Evolutionary conservation across 2,888 invertebrate genomes (phyloP).

Genomic region (Candidula unifasciata): DNA sequence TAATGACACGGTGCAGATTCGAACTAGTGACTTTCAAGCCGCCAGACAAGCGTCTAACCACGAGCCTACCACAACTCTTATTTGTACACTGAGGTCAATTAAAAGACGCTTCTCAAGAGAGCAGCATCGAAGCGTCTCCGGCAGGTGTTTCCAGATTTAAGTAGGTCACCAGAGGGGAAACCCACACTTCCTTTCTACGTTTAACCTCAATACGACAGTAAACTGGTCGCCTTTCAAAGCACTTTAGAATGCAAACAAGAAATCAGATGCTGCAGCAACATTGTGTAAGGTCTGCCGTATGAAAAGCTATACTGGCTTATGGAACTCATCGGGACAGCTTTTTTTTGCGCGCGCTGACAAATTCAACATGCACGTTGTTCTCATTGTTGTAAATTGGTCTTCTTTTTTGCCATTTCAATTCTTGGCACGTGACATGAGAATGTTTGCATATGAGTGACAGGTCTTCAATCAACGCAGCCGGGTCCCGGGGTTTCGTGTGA

Average conservation of each 20-base stretch:
- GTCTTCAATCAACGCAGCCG: not conserved
- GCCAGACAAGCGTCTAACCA: no score
- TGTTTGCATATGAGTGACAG: not conserved
- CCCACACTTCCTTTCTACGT: not conserved
- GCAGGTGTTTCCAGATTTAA: not conserved
- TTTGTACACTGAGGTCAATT: no score
- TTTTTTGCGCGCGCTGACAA: not conserved
- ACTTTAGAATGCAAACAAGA: constrained; percentile 19
- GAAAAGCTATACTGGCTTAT: not conserved
- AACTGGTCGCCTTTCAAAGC: not conserved
- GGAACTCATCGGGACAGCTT: not conserved
- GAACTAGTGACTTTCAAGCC: no score
- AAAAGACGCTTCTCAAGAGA: no score
- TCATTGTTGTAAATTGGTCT: not conserved
- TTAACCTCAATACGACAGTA: not conserved
- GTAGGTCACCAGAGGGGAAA: constrained; percentile 2
- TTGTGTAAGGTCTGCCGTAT: not conserved
- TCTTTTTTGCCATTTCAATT: not conserved
- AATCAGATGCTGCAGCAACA: not conserved
- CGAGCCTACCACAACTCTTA: no score
- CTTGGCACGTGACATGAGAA: constrained; percentile 10
- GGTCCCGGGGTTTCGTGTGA: no score
- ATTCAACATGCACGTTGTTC: not conserved
- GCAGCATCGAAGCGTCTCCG: not conserved
- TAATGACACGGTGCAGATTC: no score